Conservation (phyloP, 2,888 invertebrate species). For the Drosophila helvetica region DNA sequence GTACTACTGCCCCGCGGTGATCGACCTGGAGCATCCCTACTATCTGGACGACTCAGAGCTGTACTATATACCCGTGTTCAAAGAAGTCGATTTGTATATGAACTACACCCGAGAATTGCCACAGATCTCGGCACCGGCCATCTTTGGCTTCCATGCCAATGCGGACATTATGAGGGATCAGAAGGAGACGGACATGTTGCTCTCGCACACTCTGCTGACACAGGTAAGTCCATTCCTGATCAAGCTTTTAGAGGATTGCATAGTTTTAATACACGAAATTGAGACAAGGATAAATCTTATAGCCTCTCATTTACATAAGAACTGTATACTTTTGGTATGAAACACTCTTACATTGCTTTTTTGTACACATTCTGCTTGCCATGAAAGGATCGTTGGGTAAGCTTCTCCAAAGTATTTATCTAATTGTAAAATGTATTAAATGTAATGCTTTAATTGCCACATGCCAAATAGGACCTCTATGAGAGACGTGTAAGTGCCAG, state of each 20-base stretch:
- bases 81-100: constrained; percentile 89
- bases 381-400: constrained; percentile 79
- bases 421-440: background rate
- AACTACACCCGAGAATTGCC: constrained; percentile 89
- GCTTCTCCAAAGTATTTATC: constrained; percentile 32
- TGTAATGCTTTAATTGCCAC: constrained; percentile 30
- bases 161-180: constrained; percentile 97
- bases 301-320: background rate
- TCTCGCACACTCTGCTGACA: constrained; percentile 89
- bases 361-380: constrained; percentile 31
- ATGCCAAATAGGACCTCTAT: constrained; percentile 84
- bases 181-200: constrained; percentile 91
- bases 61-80: constrained; percentile 90
- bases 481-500: constrained; percentile 80
- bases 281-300: background rate
- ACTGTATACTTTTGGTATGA: too few species aligned
- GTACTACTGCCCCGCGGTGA: constrained; percentile 90
- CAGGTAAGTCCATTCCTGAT: constrained; percentile 86
- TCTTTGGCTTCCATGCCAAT: constrained; percentile 96
- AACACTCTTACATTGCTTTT: constrained; percentile 3
- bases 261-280: background rate
- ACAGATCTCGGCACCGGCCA: constrained; percentile 90
- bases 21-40: constrained; percentile 86
- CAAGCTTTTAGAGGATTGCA: background rate
- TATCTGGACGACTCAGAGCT: constrained; percentile 88